phyloP scores from a whole-genome alignment of 2,797 vertebrate genomes.

The Spinus olivaceus region DNA sequence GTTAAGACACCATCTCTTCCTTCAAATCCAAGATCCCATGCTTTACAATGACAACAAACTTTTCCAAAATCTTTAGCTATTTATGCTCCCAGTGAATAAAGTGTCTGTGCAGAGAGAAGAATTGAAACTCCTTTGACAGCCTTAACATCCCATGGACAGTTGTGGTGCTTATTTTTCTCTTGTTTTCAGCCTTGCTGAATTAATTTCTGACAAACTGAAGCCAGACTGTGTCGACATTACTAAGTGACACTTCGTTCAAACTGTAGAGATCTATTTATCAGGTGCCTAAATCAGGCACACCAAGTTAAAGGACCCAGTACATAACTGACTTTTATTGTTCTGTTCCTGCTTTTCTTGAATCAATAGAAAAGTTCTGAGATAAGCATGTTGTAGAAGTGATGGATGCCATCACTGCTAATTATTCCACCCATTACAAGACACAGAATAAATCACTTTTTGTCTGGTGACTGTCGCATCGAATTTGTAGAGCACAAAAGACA shows the following conservation, averaged over 20 bases:
- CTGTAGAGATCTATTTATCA: neutral
- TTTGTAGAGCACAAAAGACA: slow-evolving; percentile 66
- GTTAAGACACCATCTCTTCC: neutral
- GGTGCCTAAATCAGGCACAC: neutral
- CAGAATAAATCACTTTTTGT: slow-evolving; percentile 77
- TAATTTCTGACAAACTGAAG: neutral
- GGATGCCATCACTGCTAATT: slow-evolving; percentile 76
- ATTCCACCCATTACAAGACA: slow-evolving; percentile 72
- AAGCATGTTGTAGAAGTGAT: slow-evolving; percentile 71
- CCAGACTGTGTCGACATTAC: neutral
- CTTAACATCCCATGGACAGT: neutral
- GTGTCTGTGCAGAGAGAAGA: neutral
- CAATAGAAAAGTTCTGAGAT: slow-evolving; percentile 56
- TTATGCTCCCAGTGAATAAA: neutral
- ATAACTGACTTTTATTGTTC: slow-evolving; percentile 13
- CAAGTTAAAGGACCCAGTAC: neutral
- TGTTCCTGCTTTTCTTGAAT: neutral
- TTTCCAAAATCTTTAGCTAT: neutral
- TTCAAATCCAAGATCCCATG: neutral
- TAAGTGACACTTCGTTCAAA: neutral
- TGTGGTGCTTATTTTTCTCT: neutral
- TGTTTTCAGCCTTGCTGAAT: neutral
- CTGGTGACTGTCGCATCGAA: slow-evolving; percentile 59
- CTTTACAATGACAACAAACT: neutral
- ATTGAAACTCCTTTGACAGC: neutral